phyloP scores from a whole-genome alignment of 2,888 invertebrate genomes.

The Agonopterix heracliana region DNA sequence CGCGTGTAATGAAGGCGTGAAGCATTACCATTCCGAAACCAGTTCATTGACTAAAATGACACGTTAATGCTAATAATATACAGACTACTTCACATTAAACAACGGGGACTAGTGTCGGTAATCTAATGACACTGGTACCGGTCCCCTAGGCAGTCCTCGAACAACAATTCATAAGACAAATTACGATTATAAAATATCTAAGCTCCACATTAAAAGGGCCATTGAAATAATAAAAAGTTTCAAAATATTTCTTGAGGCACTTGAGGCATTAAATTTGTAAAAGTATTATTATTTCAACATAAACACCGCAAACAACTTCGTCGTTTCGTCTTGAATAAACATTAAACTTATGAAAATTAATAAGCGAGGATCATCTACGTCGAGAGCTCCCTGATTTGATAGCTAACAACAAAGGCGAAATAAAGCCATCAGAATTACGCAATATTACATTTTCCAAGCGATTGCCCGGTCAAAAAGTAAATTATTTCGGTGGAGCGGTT shows the following conservation, averaged over 20 bases:
- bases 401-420: constrained; percentile 18
- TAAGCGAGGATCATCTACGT: constrained; percentile 13
- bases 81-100: constrained; percentile 17
- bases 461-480: constrained; percentile 31
- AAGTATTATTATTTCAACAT: not conserved
- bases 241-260: not conserved
- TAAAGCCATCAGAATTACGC: constrained; percentile 34
- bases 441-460: constrained; percentile 35
- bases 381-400: constrained; percentile 12
- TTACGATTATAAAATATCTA: no score
- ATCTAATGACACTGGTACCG: no score
- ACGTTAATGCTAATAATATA: constrained; percentile 22
- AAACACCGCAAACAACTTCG: not conserved
- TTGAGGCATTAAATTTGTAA: not conserved
- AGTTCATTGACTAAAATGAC: constrained; percentile 31
- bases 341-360: constrained; percentile 11
- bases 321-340: not conserved
- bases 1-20: constrained; percentile 30
- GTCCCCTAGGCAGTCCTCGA: no score
- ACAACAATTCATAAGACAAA: no score
- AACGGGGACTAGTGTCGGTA: constrained; percentile 12
- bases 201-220: no score
- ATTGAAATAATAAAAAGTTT: not conserved
- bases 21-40: constrained; percentile 28
- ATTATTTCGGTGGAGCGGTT: constrained; percentile 32